Base-by-base conservation (phyloP, 2,888 invertebrate genomes). In the Cheilosia variabilis region DNA sequence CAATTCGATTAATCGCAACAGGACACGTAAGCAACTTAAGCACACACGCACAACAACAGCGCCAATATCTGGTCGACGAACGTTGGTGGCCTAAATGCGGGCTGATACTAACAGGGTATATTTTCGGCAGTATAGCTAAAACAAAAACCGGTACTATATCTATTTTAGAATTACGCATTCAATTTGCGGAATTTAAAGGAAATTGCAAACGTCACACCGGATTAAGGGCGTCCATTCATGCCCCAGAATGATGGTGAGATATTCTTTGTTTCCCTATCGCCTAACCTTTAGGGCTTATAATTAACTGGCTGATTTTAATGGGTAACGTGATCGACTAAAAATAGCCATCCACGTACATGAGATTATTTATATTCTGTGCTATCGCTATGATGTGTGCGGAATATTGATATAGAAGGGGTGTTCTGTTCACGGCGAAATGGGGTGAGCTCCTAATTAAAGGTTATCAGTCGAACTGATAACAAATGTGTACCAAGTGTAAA, bases 151-250 rank as follows among this genome's bases (percentile, higher is more conserved):
- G 34, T 31, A 13, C 9, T 9, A 2, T 6, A 37, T 57, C 19
- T 19, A 17, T 57, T 19, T 13, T 6, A 19, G 57, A 37, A 37
- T 37, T 37, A 13, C 57, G 37, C n/a, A 57, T 57, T 57, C 5
- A 57, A 37, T 57, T 37, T 57, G 10, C 6, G 1, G 19, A 57
- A 17, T 57, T 57, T 37, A 37, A 37, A 57, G 37, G 34, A 19
- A 57, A 37, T 57, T 57, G 37, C 34, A 57, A 57, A 57, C 37
- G 37, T 37, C 57, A 37, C 57, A 37, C 22, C 37, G 15, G 31
- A 57, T 34, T 19, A 22, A 19, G 17, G 19, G 17, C 2, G 47
- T 17, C 6, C 7, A n/a, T n/a, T 45, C 9, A 19, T 9, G 17
- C 19, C 17, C 31, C 31, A 31, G 9, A 2, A 7, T 31, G 17